Evolutionary conservation across 1,140 invertebrate species (phyloP).

Genomic region (Neodiprion pinetum): DNA sequence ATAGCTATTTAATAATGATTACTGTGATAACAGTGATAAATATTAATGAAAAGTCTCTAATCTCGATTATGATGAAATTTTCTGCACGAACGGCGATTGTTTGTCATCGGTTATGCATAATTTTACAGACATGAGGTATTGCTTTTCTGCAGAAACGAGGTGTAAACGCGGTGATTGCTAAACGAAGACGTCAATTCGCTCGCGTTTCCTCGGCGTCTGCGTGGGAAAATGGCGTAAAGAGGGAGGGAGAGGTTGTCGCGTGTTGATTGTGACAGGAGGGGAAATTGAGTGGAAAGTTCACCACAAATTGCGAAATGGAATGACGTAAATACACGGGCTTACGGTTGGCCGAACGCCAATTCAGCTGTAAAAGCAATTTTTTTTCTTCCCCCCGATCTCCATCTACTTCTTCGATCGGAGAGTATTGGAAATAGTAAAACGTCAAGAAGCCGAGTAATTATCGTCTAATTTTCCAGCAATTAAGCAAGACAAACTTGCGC

Average conservation of each 20-base stretch:
- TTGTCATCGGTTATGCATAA: background rate
- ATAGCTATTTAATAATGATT: no score
- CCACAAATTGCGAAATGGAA: background rate
- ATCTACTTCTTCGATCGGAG: no score
- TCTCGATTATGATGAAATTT: no score
- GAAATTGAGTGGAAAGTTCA: background rate
- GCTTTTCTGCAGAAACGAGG: background rate
- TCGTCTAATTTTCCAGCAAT: no score
- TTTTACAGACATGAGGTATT: background rate
- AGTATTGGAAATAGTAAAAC: no score
- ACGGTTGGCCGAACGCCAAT: slow-evolving; percentile 1
- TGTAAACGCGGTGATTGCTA: background rate
- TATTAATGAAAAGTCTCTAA: no score
- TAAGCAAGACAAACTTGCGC: no score
- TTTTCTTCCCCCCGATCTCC: background rate
- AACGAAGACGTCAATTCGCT: no score
- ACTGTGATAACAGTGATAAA: no score
- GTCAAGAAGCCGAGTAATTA: no score
- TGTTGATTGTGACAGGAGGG: background rate
- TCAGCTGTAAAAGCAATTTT: background rate
- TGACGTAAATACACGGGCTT: background rate
- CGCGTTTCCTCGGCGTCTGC: no score
- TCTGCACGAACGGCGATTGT: no score
- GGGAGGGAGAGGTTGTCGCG: background rate
- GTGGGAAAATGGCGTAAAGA: background rate